These are phyloP conservation scores for Drosophila athabasca DNA, from an alignment of 1,140 invertebrate species.

Conservation along the genomic window DNA sequence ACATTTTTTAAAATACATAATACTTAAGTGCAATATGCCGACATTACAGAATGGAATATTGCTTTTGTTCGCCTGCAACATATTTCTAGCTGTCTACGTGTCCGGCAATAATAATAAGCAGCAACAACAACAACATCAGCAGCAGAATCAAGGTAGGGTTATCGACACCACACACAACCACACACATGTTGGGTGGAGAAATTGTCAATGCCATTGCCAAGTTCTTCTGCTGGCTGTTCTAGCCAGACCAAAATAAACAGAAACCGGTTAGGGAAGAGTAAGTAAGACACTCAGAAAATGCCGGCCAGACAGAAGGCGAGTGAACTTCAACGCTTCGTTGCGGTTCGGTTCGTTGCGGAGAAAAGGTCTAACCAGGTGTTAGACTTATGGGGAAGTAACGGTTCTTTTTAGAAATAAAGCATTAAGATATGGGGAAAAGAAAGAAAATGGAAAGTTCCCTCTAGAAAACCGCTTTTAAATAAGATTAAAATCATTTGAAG, in stretches of 20 bases:
- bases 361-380: conserved; percentile 45
- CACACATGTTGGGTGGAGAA: conserved; percentile 40
- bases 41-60: conserved; percentile 46
- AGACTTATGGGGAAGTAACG: conserved; percentile 19
- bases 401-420: conserved; percentile 5
- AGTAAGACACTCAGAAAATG: conserved; percentile 9
- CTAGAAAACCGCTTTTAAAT: not conserved
- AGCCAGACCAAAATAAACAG: conserved; percentile 57
- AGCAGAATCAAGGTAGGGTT: conserved; percentile 64
- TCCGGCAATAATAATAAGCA: conserved; percentile 44
- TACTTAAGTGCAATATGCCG: conserved; percentile 55
- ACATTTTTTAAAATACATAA: conserved; percentile 33
- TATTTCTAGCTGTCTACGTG: conserved; percentile 39
- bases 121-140: conserved; percentile 52
- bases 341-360: conserved; percentile 46
- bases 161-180: conserved; percentile 2
- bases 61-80: conserved; percentile 53
- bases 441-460: conserved; percentile 7
- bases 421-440: not conserved
- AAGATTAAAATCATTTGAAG: no score
- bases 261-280: conserved; percentile 54
- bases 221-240: conserved; percentile 39
- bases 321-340: conserved; percentile 29
- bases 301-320: conserved; percentile 27
- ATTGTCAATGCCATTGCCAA: conserved; percentile 45